Base-by-base conservation (phyloP, 2,888 invertebrate genomes). In the Cephus pygmeus region DNA sequence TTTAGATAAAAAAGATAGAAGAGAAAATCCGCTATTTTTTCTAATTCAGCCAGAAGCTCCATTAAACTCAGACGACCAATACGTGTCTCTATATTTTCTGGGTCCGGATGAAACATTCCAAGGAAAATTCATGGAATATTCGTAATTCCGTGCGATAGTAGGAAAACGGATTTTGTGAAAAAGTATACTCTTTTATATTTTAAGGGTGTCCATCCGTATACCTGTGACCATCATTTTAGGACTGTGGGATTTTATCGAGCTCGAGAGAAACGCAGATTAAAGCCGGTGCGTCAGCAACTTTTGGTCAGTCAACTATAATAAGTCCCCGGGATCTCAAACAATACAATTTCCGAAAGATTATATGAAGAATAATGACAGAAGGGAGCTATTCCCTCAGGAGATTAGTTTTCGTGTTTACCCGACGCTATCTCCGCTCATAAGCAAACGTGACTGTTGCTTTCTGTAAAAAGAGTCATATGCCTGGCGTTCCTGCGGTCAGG, bases 221-320 rank as follows among this genome's bases (percentile, higher is more conserved):
- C 12, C 40, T 56, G 23, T 56, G 40, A 56, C 40, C 40, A 56
- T 56, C 30, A 33, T 33, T 33, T 71, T 15, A 30, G 12, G 30
- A 30, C 30, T 71, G 71, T 33, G 12, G 71, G 71, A 31, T 33
- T 71, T 71, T 71, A 33, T 71, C 71, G 71, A 30, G 71, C 74
- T 34, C 23, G 74, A 73, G 34, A 34, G 74, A 34, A 69, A 36
- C 56, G 30, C 34, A 82, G 84, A 90, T 90, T 88, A 89, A 87
- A 85, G 82, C 79, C 79, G 78, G 83, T 86, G 87, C 87, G 87
- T 90, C 90, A 90, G 89, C 89, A 84, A 82, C 87, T 89, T 84
- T 83, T 33, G 71, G 73, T 71, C 81, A 78, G 86, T 81, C 85
- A 85, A 80, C 82, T 80, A 82, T 85, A 85, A 87, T 87, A 86